Percentiles rank a stretch among this genome's conserved stretches.
Evolutionary conservation across 2,113 vertebrate species (phyloP).

Genomic region (Thalassoma bifasciatum): DNA sequence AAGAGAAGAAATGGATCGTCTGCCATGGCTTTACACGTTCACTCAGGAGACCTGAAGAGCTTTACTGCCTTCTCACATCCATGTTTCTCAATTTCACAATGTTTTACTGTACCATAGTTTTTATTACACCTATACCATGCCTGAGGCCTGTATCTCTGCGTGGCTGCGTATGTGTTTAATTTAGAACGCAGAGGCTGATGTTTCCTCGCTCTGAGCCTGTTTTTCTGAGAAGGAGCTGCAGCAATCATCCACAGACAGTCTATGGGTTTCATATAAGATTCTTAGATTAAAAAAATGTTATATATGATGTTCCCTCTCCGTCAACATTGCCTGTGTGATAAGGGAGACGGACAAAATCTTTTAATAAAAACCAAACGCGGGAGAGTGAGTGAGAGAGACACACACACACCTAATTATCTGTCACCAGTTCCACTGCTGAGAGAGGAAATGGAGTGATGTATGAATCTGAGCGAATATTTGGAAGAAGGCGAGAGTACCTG

Average conservation of each 20-base stretch:
- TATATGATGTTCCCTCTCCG: conserved; percentile 61
- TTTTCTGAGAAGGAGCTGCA: conserved; percentile 18
- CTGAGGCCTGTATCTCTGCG: conserved; percentile 20
- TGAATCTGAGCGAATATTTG: conserved; percentile 59
- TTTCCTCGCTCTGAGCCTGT: conserved; percentile 24
- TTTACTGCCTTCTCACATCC: conserved; percentile 43
- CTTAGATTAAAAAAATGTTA: conserved; percentile 60
- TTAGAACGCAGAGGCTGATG: conserved; percentile 46
- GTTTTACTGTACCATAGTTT: conserved; percentile 47
- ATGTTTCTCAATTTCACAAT: conserved; percentile 40
- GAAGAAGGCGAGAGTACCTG: conserved; percentile 36
- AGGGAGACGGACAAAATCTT: conserved; percentile 62
- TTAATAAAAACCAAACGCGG: conserved; percentile 61
- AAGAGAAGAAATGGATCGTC: conserved; percentile 32
- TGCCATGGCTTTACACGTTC: conserved; percentile 32
- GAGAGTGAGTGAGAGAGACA: conserved; percentile 20
- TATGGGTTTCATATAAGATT: conserved; percentile 64
- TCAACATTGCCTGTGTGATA: conserved; percentile 60
- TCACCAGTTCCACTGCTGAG: conserved; percentile 39
- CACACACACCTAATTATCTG: conserved; percentile 63
- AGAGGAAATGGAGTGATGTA: conserved; percentile 61
- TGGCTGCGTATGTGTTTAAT: conserved; percentile 51
- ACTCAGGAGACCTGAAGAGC: conserved; percentile 29
- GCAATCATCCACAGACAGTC: conserved; percentile 51
- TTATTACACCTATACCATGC: conserved; percentile 53